Evolutionary conservation across 2,113 vertebrate genomes (phyloP).

Genomic region (Toxotes jaculatrix): DNA sequence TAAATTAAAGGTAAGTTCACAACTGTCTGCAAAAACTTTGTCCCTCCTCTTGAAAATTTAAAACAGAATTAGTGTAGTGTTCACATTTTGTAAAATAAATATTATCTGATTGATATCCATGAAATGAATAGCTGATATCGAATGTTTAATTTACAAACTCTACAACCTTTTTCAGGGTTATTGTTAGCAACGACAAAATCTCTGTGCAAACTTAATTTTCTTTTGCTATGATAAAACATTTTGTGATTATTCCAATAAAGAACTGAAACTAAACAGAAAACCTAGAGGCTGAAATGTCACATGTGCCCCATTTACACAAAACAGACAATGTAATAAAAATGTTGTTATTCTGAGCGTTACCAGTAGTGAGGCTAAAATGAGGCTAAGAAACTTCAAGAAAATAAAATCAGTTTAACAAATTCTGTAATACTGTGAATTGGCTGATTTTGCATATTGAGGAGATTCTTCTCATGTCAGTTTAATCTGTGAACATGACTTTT

Average conservation of each 20-base stretch:
- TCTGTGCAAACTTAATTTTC: constrained; percentile 19
- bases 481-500: no score
- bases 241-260: no score
- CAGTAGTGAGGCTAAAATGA: no score
- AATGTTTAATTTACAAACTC: not conserved
- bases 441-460: not conserved
- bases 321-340: not conserved
- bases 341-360: not conserved
- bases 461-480: not conserved
- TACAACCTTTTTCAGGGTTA: constrained; percentile 9
- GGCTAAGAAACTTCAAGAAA: no score
- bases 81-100: constrained; percentile 1
- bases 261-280: not conserved
- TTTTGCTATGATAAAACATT: not conserved
- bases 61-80: not conserved
- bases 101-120: constrained; percentile 18
- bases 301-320: not conserved
- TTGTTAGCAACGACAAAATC: constrained; percentile 23
- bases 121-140: constrained; percentile 26
- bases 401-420: not conserved
- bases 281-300: not conserved
- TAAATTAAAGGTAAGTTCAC: not conserved
- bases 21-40: not conserved
- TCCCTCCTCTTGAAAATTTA: not conserved
- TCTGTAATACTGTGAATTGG: not conserved